Base-by-base conservation (phyloP, 2,797 vertebrate species). In the Myotis myotis region DNA sequence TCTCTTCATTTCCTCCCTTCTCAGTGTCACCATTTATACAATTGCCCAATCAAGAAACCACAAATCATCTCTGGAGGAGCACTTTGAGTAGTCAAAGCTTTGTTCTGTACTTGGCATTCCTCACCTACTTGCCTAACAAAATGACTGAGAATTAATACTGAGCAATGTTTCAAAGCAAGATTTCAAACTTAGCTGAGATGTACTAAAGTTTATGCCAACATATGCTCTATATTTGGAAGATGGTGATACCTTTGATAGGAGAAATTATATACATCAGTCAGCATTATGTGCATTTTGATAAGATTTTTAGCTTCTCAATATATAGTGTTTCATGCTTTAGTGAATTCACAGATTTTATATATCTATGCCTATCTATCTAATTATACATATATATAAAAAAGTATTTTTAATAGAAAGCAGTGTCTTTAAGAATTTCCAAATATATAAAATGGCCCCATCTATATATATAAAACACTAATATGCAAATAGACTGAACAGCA, bases 101-200 rank as follows among this genome's bases (percentile, higher is more conserved):
- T 84, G n/a, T 86, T 93, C 66, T 81, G 9, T 94, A 85, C 89
- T 81, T 87, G 89, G 41, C 47, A 57, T 95, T 93, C 47, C 36
- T 94, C 28, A 38, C 44, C 53, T 20, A 75, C 51, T 30, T 64
- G 41, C 36, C 44, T 60, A 64, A 36, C 23, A 28, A 23, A 11
- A 2, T 41, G 33, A 75, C 55, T 87, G 70, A 95, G 72, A 80
- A 23, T 74, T 86, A 72, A 81, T 70, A 33, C 33, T 66, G 44
- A 89, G 38, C 75, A 84, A 1, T 84, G 36, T 84, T 95, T 84
- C 47, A 41, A 91, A 89, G 80, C 33, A 76, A 78, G 25, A 41
- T 91, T 90, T 95, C 64, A 94, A 33, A 87, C 15, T 91, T 90
- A 49, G 38, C 57, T 72, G 51, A 20, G 28, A 62, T 60, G 16